phyloP scores from a whole-genome alignment of 1,140 invertebrate genomes.

The Eurytemora carolleeae region DNA sequence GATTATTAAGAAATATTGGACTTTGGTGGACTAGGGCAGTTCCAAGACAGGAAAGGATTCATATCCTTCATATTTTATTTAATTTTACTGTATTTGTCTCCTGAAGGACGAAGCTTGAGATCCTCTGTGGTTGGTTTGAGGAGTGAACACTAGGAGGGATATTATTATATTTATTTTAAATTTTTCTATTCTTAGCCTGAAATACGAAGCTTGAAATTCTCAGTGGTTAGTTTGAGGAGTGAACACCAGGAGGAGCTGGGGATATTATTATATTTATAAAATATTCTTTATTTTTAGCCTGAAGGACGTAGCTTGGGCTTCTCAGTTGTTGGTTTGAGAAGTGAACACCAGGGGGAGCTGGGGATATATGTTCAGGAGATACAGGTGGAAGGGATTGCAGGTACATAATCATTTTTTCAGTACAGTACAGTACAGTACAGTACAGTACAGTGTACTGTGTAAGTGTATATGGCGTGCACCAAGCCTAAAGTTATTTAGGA shows the following conservation, averaged over 20 bases:
- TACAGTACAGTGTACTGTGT: neutral
- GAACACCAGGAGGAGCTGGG: slow-evolving; percentile 22
- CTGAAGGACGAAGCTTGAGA: too few relatives aligned
- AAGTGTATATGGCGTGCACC: neutral
- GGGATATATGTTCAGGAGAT: slow-evolving; percentile 59
- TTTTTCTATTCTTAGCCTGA: neutral
- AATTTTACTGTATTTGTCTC: too few relatives aligned
- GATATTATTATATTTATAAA: slow-evolving; percentile 27
- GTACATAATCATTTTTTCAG: slow-evolving; percentile 42
- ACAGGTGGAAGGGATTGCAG: slow-evolving; percentile 47
- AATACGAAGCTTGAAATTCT: neutral
- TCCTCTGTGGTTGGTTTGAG: neutral
- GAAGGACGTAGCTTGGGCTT: slow-evolving; percentile 53
- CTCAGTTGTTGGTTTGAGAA: slow-evolving; percentile 48
- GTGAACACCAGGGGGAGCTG: slow-evolving; percentile 44
- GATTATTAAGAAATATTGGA: too few relatives aligned
- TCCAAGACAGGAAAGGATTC: too few relatives aligned
- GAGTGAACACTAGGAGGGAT: neutral
- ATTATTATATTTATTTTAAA: neutral
- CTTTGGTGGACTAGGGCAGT: too few relatives aligned
- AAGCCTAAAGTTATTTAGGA: too few relatives aligned
- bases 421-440: slow-evolving; percentile 12
- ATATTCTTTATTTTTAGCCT: slow-evolving; percentile 40
- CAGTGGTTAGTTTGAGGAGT: slow-evolving; percentile 16
- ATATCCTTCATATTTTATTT: too few relatives aligned